These are phyloP conservation scores for Pterostichus niger DNA, from an alignment of 2,888 invertebrate genomes.

Conservation along the genomic window DNA sequence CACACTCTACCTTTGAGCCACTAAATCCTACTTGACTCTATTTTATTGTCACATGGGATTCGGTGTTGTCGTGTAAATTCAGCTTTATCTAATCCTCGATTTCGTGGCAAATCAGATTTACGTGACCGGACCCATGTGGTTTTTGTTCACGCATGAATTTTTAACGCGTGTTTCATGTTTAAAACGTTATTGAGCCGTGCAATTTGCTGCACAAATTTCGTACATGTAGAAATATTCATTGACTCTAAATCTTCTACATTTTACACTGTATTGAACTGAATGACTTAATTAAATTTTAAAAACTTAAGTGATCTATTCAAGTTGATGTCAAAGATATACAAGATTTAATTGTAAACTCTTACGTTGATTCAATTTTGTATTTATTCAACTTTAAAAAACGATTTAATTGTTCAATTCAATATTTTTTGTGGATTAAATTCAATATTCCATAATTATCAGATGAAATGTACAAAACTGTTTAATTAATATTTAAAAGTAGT, in stretches of 20 bases:
- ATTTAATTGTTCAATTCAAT: too few species aligned
- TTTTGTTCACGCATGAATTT: slow-evolving; percentile 44
- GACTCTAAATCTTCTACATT: background rate
- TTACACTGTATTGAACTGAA: background rate
- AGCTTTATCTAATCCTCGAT: slow-evolving; percentile 57
- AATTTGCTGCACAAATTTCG: slow-evolving; percentile 1
- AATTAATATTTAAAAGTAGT: too few species aligned
- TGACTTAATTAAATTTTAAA: background rate
- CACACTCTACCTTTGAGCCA: slow-evolving; percentile 55
- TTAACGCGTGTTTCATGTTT: slow-evolving; percentile 22
- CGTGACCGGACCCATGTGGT: slow-evolving; percentile 45
- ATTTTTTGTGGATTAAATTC: too few species aligned
- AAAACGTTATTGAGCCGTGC: background rate
- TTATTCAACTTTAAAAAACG: too few species aligned
- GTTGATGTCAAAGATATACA: too few species aligned
- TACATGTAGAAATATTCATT: background rate
- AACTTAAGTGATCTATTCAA: background rate
- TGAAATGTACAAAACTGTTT: too few species aligned
- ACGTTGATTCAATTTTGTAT: too few species aligned
- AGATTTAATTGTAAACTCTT: too few species aligned
- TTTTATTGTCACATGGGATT: slow-evolving; percentile 55
- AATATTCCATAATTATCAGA: too few species aligned
- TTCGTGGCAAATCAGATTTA: slow-evolving; percentile 51
- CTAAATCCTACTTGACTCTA: slow-evolving; percentile 56
- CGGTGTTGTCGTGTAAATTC: slow-evolving; percentile 55